Conservation (phyloP, 1,140 invertebrate species). For the Chrysomallon squamiferum region DNA sequence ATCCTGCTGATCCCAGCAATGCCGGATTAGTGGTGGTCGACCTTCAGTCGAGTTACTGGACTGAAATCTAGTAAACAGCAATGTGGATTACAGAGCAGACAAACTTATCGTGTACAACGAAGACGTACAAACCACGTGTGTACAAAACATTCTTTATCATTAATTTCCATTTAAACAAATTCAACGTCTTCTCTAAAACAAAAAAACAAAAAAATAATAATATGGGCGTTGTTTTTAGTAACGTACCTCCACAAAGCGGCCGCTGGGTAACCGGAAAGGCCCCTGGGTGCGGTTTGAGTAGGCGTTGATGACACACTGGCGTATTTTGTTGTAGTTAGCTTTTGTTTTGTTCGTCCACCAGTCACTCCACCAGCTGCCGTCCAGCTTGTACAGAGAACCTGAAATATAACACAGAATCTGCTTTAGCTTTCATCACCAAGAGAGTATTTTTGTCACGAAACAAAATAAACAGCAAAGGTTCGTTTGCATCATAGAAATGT, state of each 20-base stretch:
- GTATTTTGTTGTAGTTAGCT: constrained; percentile 11
- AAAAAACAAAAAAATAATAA: too few relatives aligned
- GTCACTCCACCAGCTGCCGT: constrained; percentile 17
- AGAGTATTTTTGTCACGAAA: not conserved
- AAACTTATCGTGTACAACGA: too few relatives aligned
- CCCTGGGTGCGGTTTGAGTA: constrained; percentile 29
- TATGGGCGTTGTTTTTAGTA: too few relatives aligned
- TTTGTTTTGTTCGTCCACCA: constrained; percentile 37
- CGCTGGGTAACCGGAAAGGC: constrained; percentile 20
- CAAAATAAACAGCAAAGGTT: not conserved
- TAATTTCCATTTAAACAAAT: too few relatives aligned
- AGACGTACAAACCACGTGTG: too few relatives aligned
- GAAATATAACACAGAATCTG: not conserved
- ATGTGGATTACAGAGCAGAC: too few relatives aligned
- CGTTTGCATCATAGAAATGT: not conserved
- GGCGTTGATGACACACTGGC: constrained; percentile 24
- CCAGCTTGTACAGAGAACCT: constrained; percentile 24
- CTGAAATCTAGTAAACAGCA: too few relatives aligned
- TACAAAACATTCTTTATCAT: too few relatives aligned
- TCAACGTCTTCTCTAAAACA: too few relatives aligned
- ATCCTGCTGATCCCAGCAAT: too few relatives aligned
- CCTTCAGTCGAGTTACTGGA: too few relatives aligned
- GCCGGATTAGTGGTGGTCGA: too few relatives aligned
- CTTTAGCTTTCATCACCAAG: not conserved
- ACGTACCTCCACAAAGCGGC: not conserved